phyloP scores from a whole-genome alignment of 2,113 vertebrate genomes.

The Climacteris rufus region DNA sequence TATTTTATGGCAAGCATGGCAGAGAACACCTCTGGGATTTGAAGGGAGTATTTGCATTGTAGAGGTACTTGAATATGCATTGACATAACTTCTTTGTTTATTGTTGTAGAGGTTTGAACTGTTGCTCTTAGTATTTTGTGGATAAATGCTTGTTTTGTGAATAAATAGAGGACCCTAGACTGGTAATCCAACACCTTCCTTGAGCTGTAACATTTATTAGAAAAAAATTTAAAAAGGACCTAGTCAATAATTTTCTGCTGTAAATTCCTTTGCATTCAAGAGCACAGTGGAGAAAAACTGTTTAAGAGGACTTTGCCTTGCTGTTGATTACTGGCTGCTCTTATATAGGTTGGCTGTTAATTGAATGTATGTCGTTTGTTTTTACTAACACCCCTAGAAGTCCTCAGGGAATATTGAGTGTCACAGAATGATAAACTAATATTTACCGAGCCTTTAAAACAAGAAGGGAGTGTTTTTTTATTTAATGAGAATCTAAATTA shows the following conservation, averaged over 20 bases:
- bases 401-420: conserved; percentile 29
- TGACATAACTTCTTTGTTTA: neutral
- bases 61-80: neutral
- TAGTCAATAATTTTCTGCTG: conserved; percentile 18
- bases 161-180: neutral
- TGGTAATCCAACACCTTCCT: neutral
- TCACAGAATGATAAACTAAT: conserved; percentile 70
- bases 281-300: neutral
- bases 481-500: conserved; percentile 26
- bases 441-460: conserved; percentile 70
- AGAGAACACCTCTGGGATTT: neutral
- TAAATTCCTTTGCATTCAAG: conserved; percentile 26
- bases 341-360: conserved; percentile 9
- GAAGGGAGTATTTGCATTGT: neutral
- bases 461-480: conserved; percentile 65
- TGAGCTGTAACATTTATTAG: neutral
- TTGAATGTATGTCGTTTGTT: conserved; percentile 14
- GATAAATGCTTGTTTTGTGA: conserved; percentile 32
- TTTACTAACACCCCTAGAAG: conserved; percentile 26
- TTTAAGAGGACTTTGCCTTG: conserved; percentile 7
- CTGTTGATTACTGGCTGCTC: conserved; percentile 18
- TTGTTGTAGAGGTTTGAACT: neutral
- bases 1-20: neutral
- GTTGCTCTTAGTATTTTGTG: neutral
- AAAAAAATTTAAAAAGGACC: neutral